A percentile compares a stretch with the other conserved stretches of the same genome.
phyloP scores from a whole-genome alignment of 2,888 invertebrate species.

The Endotricha flammealis region DNA sequence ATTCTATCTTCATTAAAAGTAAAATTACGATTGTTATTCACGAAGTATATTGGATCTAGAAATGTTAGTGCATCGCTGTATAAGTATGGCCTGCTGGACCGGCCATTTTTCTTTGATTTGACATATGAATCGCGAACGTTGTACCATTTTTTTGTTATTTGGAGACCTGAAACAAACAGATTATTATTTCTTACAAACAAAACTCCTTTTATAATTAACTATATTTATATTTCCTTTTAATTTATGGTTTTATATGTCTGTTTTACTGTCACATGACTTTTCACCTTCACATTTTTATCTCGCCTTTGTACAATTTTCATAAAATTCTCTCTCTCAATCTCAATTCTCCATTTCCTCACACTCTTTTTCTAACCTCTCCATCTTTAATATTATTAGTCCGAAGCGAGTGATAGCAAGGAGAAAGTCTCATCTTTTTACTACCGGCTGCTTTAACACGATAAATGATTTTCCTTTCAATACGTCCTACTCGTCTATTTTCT shows the following conservation, averaged over 20 bases:
- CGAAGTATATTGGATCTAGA: constrained; percentile 29
- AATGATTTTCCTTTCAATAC: constrained; percentile 6
- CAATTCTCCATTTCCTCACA: no score
- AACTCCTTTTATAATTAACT: no score
- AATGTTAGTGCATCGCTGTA: constrained; percentile 42
- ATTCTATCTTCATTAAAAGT: constrained; percentile 23
- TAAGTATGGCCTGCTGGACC: constrained; percentile 35
- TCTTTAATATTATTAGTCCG: no score
- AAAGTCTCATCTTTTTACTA: neutral
- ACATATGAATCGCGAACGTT: constrained; percentile 42
- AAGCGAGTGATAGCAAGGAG: neutral
- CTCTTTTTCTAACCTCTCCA: no score
- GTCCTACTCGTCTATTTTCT: no score
- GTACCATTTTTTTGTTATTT: constrained; percentile 46
- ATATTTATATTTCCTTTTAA: no score
- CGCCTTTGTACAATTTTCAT: no score
- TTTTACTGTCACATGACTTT: no score
- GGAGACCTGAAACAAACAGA: constrained; percentile 28
- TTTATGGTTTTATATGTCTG: no score
- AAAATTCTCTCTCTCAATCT: no score
- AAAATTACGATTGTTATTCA: constrained; percentile 10
- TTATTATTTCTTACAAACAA: no score
- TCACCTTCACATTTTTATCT: no score
- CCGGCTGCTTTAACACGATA: constrained; percentile 1
- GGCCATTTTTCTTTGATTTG: constrained; percentile 34